Evolutionary conservation across 92 coral and sea anemone genomes (phyloP), one percentile per base, ranked within the genome.

Genomic region (Montipora capitata): DNA sequence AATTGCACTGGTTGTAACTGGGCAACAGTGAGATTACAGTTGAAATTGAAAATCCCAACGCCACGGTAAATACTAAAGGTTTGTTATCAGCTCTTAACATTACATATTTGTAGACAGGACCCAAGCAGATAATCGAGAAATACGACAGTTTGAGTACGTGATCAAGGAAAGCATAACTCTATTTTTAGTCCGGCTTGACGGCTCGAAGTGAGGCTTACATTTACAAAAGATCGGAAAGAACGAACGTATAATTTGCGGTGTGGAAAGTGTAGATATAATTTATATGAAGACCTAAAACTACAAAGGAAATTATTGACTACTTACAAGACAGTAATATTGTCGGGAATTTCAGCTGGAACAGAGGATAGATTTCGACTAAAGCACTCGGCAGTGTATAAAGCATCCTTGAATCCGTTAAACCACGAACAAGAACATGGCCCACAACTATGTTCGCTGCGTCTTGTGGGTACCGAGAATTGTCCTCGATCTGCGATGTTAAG

Each of bases 151-250:
- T 15, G 59, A 42, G 72, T 41, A 83, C 87, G 87, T 83, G 87
- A 83, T 83, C 79, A 39, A 16, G 78, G 63, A 82, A 82, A 61
- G 71, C 9, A 83, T 72, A 78, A 57, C 12, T 78, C 87, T 83
- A 83, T 83, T 83, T 83, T 83, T 83, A 83, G 58, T 77, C 45
- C 59, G 3, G 59, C 14, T 72, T 83, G 87, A 83, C 87, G 72
- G 72, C 72, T 59, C 43, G 14, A 27, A 72, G 79, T 57, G 79
- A 72, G 43, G 39, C 73, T 27, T 27, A 27, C 35, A 20, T 38
- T 44, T 44, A 20, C 4, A 49, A 52, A 10, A 51, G 87, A 70
- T 43, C 13, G 44, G 54, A 82, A 70, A 68, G 16, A 71, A 70
- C 27, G 7, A 12, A 27, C 14, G 43, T 54, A 56, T 49, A 58